These are phyloP conservation scores for Rhinolophus sinicus DNA, from an alignment of 2,113 vertebrate species.

Conservation along the genomic window DNA sequence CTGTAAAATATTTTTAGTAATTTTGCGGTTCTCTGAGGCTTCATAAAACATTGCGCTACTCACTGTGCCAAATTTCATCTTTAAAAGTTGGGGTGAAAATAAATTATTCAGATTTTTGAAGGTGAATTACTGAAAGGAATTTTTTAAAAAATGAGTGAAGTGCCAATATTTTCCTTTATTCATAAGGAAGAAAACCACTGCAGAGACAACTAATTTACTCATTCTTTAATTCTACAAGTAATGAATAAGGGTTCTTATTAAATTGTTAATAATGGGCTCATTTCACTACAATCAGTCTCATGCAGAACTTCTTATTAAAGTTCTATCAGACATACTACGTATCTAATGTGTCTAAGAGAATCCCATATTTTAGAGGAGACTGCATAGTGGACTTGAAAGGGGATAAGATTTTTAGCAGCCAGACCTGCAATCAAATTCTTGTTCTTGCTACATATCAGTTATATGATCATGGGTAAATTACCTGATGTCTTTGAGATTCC, in stretches of 20 bases:
- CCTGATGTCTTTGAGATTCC: not conserved
- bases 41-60: not conserved
- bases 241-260: not conserved
- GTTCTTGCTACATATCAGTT: not conserved
- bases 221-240: not conserved
- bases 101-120: not conserved
- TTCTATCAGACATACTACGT: not conserved
- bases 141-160: not conserved
- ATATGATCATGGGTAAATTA: not conserved
- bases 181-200: not conserved
- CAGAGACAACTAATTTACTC: not conserved
- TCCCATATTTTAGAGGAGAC: not conserved
- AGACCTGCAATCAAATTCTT: conserved; percentile 3
- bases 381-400: not conserved
- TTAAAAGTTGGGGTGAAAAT: not conserved
- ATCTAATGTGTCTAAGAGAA: not conserved
- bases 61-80: not conserved
- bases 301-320: not conserved
- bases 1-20: not conserved
- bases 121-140: not conserved
- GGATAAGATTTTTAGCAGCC: not conserved
- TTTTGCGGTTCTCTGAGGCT: not conserved
- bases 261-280: not conserved
- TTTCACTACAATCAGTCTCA: not conserved
- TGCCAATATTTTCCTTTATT: not conserved